Evolutionary conservation across 2,888 invertebrate genomes (phyloP).

Genomic region (Plagodis dolabraria): DNA sequence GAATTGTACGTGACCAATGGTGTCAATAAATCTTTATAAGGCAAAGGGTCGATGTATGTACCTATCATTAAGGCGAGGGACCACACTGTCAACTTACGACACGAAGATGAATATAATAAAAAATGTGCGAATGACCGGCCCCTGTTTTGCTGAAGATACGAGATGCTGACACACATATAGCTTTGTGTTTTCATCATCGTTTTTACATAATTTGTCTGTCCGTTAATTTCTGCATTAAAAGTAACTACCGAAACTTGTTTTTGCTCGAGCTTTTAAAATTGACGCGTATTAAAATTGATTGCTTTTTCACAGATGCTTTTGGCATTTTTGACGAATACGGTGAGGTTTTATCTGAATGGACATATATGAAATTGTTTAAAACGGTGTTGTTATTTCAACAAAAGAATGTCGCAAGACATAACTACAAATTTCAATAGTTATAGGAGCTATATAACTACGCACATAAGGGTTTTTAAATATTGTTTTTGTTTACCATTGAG

Average conservation of each 20-base stretch:
- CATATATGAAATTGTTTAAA: constrained; percentile 6
- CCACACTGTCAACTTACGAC: constrained; percentile 41
- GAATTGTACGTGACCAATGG: constrained; percentile 30
- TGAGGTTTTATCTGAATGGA: neutral
- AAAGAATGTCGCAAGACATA: neutral
- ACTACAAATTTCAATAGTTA: too few species aligned
- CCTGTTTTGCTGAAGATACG: constrained; percentile 49
- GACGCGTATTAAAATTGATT: constrained; percentile 12
- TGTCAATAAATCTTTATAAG: constrained; percentile 50
- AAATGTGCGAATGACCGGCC: constrained; percentile 62
- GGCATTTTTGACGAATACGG: constrained; percentile 8
- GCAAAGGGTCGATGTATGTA: constrained; percentile 51
- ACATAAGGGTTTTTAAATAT: too few species aligned
- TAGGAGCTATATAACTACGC: too few species aligned
- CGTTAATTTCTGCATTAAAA: constrained; percentile 40
- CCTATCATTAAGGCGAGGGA: constrained; percentile 29
- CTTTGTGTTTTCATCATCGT: constrained; percentile 50
- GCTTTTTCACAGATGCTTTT: constrained; percentile 14
- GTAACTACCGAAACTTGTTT: constrained; percentile 29
- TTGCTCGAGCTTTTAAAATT: constrained; percentile 10
- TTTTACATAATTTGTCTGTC: constrained; percentile 45
- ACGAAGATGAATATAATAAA: constrained; percentile 54
- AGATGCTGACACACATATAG: constrained; percentile 55
- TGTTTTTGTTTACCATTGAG: too few species aligned
- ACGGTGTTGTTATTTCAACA: neutral